These are phyloP conservation scores for Neuroterus valhalla DNA, from an alignment of 1,140 invertebrate species.

Conservation along the genomic window DNA sequence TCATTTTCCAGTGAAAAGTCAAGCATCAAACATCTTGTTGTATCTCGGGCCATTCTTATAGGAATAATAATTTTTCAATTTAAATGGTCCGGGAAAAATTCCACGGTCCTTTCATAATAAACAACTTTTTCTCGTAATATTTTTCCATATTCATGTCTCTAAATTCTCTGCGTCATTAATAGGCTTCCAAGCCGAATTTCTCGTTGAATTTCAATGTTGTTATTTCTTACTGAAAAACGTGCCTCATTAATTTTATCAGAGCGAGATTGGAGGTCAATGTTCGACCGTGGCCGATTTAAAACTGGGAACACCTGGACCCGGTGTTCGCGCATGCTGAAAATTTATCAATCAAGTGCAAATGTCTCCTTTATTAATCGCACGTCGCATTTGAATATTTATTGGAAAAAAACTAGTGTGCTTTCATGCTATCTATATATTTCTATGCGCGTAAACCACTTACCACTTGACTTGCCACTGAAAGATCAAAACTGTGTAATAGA, in stretches of 20 bases:
- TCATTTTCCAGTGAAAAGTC: too few relatives aligned
- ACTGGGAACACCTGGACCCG: constrained; percentile 4
- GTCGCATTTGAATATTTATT: not conserved
- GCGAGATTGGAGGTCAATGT: constrained; percentile 10
- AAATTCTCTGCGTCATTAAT: too few relatives aligned
- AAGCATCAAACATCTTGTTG: too few relatives aligned
- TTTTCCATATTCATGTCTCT: too few relatives aligned
- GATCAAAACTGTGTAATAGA: constrained; percentile 2
- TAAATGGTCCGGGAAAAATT: too few relatives aligned
- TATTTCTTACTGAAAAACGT: not conserved
- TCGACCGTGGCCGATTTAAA: constrained; percentile 1
- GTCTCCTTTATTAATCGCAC: not conserved
- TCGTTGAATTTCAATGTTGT: not conserved
- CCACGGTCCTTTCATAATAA: too few relatives aligned
- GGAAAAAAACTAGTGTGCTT: not conserved
- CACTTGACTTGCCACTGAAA: not conserved
- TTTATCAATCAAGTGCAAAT: not conserved
- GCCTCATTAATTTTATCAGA: not conserved
- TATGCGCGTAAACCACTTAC: not conserved
- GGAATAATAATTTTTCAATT: too few relatives aligned
- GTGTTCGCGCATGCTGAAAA: not conserved
- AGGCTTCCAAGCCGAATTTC: too few relatives aligned
- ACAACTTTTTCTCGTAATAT: too few relatives aligned
- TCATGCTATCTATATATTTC: not conserved
- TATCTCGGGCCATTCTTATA: too few relatives aligned